A percentile compares a stretch with the other conserved stretches of the same genome.
phyloP scores from a whole-genome alignment of 2,888 invertebrate genomes.

The Autographa pulchrina region DNA sequence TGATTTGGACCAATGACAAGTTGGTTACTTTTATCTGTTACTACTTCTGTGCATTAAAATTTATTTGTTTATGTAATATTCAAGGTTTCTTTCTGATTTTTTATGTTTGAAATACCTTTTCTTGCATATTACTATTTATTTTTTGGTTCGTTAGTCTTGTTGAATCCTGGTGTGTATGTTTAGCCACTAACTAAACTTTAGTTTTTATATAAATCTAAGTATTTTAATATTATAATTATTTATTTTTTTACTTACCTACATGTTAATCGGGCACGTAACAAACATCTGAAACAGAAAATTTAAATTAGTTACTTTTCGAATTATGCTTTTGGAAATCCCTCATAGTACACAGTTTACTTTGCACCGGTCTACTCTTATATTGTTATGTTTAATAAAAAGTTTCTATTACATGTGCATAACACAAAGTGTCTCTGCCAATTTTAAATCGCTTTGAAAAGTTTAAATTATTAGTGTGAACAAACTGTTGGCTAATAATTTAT shows the following conservation, averaged over 20 bases:
- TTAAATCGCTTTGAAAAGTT: neutral
- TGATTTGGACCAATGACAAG: no score
- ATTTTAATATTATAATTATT: neutral
- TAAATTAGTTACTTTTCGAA: neutral
- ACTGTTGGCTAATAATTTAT: neutral
- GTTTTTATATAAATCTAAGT: no score
- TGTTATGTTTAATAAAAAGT: no score
- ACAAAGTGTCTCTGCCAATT: neutral
- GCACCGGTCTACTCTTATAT: no score
- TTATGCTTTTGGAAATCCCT: neutral
- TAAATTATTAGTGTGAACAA: neutral
- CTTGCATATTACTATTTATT: neutral
- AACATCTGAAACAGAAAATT: constrained; percentile 62
- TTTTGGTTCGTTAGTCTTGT: constrained; percentile 24
- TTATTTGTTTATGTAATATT: no score
- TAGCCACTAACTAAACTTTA: neutral
- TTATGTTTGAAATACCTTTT: no score
- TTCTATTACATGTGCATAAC: neutral
- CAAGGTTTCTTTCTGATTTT: no score
- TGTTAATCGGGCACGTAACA: constrained; percentile 61
- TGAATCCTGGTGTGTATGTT: constrained; percentile 23
- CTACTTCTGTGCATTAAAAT: no score
- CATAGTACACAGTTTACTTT: no score
- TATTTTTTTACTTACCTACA: constrained; percentile 68
- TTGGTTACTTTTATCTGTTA: no score